phyloP scores from a whole-genome alignment of 2,888 invertebrate genomes.

The Chrysopilus asiliformis region DNA sequence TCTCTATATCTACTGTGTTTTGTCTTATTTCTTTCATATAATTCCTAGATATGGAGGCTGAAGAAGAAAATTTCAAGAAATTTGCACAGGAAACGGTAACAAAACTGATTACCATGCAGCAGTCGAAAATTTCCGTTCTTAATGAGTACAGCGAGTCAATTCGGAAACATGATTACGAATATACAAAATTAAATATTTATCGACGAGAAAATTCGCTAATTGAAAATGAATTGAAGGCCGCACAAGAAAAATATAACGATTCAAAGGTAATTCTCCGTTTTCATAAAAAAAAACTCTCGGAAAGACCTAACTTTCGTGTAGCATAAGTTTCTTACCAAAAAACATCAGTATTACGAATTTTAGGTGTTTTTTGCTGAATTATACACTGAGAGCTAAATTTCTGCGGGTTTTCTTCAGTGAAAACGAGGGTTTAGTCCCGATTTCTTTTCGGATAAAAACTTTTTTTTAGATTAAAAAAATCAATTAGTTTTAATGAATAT shows the following conservation, averaged over 20 bases:
- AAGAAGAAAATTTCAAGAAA: conserved; percentile 21
- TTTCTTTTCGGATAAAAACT: too few relatives aligned
- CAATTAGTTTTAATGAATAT: too few relatives aligned
- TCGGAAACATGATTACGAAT: conserved; percentile 20
- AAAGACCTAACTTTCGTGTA: too few relatives aligned
- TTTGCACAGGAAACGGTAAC: conserved; percentile 19
- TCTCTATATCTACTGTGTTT: background rate
- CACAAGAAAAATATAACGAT: conserved; percentile 24
- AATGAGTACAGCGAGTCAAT: conserved; percentile 23
- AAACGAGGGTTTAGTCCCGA: too few relatives aligned
- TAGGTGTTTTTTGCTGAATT: too few relatives aligned
- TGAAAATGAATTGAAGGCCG: conserved; percentile 16
- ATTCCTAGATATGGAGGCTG: conserved; percentile 21
- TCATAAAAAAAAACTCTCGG: too few relatives aligned
- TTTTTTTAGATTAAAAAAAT: too few relatives aligned
- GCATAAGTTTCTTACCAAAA: too few relatives aligned
- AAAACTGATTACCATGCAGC: conserved; percentile 24
- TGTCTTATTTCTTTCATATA: background rate
- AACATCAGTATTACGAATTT: too few relatives aligned
- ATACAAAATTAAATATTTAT: conserved; percentile 21
- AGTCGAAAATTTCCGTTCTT: conserved; percentile 22
- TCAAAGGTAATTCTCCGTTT: conserved; percentile 22
- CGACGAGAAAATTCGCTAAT: conserved; percentile 20
- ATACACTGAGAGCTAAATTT: too few relatives aligned
- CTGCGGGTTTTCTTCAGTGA: too few relatives aligned